A percentile compares a stretch with the other conserved stretches of the same genome.
Conservation (phyloP, 2,888 invertebrate species). For the Drosophila ezoana region DNA sequence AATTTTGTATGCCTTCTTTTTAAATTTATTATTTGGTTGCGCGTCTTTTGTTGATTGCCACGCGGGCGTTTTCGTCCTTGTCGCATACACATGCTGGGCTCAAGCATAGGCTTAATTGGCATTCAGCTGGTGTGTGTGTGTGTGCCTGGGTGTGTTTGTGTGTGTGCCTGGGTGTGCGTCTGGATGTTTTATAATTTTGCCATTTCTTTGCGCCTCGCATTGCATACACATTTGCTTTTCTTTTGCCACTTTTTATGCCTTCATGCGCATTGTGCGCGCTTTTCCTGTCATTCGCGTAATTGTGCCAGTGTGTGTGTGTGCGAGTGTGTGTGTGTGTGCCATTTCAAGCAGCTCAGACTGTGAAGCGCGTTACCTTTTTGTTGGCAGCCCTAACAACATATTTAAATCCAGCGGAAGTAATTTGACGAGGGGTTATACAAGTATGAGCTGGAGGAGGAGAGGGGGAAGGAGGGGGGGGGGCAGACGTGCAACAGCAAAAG, state of each 20-base stretch:
- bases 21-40: slow-evolving; percentile 72
- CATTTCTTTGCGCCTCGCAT: slow-evolving; percentile 64
- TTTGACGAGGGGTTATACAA: slow-evolving; percentile 53
- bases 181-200: slow-evolving; percentile 72
- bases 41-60: slow-evolving; percentile 75
- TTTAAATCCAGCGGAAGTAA: slow-evolving; percentile 80
- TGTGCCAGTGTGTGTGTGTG: slow-evolving; percentile 42
- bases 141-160: slow-evolving; percentile 6
- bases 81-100: slow-evolving; percentile 40
- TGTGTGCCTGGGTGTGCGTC: slow-evolving; percentile 10
- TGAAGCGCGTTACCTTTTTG: slow-evolving; percentile 66
- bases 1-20: slow-evolving; percentile 20
- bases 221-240: slow-evolving; percentile 63
- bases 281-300: slow-evolving; percentile 77
- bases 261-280: slow-evolving; percentile 76
- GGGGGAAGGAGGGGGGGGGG: neutral
- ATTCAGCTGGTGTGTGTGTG: slow-evolving; percentile 53
- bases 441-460: neutral
- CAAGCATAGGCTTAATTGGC: slow-evolving; percentile 77
- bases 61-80: slow-evolving; percentile 32
- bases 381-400: slow-evolving; percentile 72
- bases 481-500: too few species aligned
- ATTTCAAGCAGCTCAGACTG: slow-evolving; percentile 65
- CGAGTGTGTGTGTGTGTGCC: slow-evolving; percentile 33
- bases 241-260: slow-evolving; percentile 67